These are phyloP conservation scores for Hemistola chrysoprasaria DNA, from an alignment of 2,888 invertebrate species.

Conservation along the genomic window DNA sequence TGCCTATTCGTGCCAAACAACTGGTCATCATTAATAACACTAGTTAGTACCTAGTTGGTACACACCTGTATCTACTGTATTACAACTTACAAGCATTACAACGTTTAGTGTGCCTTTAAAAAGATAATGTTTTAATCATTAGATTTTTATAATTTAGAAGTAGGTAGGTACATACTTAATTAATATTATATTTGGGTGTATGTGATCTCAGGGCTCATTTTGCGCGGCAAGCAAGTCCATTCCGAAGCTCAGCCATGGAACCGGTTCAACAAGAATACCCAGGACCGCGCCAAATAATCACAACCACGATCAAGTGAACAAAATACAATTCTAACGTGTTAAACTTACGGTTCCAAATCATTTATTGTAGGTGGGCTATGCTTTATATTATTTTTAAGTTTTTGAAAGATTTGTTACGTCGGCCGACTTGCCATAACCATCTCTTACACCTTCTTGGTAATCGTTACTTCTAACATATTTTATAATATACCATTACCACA, in stretches of 20 bases:
- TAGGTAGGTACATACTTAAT: too few relatives aligned
- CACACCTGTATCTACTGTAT: too few relatives aligned
- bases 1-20: conserved; percentile 18
- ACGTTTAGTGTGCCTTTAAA: too few relatives aligned
- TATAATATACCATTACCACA: too few relatives aligned
- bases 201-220: conserved; percentile 66
- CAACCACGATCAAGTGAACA: conserved; percentile 31
- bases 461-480: conserved; percentile 4
- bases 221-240: conserved; percentile 74
- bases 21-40: conserved; percentile 7
- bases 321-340: conserved; percentile 17
- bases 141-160: too few relatives aligned
- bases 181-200: conserved; percentile 63
- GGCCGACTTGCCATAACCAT: conserved; percentile 26
- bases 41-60: too few relatives aligned
- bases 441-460: conserved; percentile 26
- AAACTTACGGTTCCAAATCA: conserved; percentile 18
- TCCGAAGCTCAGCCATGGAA: conserved; percentile 65
- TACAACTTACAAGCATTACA: not conserved
- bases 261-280: conserved; percentile 77
- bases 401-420: conserved; percentile 29
- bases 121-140: too few relatives aligned
- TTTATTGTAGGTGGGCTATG: conserved; percentile 5
- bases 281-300: conserved; percentile 60
- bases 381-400: conserved; percentile 24